Evolutionary conservation across 1,140 invertebrate species (phyloP), one percentile per base, ranked within the genome.

Genomic region (Triops cancriformis): DNA sequence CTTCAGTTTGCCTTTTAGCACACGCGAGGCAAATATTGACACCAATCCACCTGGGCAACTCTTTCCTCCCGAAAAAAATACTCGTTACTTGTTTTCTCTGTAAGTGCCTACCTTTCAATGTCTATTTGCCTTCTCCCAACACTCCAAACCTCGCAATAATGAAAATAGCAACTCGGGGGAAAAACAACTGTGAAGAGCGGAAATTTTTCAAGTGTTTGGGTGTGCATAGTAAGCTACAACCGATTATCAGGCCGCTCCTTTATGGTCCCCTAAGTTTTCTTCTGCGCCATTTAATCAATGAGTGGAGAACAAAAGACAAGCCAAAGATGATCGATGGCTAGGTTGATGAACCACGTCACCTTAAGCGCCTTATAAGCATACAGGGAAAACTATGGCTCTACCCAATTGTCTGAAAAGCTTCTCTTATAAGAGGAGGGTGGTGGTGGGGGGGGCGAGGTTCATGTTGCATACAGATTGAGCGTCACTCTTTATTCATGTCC

Each of bases 11-110:
- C 23, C 51, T 23, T 64, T 18, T 64, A n/a, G 51, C 51, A n/a
- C 51, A 64, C 51, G n/a, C 51, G 23, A 64, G 23, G 51, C 51
- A 64, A 64, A 64, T 64, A 64, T 64, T 64, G 51, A 64, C 51
- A 23, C 51, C 51, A n/a, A 51, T 51, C 45, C 14, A 64, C 51
- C 51, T 64, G 51, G 51, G 51, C 31, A 37, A 37, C 31, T 37
- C 2, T 2, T 37, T 37, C 31, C 31, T 37, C 2, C 31, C 2
- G 2, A 37, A 37, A 37, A 37, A 37, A 37, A 37, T 37, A 37
- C 7, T 37, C 31, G 2, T 37, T 7, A 37, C 31, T 37, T 37
- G 7, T 37, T 37, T 37, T 37, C 31, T 7, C 2, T 37, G 2
- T 7, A 37, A 37, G 31, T 37, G 31, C 2, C 2, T 2, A 2